Evolutionary conservation across 35 echinoderm and acorn worm genomes (phyloP), one percentile per base, ranked within the genome.

Genomic region (Lytechinus pictus): DNA sequence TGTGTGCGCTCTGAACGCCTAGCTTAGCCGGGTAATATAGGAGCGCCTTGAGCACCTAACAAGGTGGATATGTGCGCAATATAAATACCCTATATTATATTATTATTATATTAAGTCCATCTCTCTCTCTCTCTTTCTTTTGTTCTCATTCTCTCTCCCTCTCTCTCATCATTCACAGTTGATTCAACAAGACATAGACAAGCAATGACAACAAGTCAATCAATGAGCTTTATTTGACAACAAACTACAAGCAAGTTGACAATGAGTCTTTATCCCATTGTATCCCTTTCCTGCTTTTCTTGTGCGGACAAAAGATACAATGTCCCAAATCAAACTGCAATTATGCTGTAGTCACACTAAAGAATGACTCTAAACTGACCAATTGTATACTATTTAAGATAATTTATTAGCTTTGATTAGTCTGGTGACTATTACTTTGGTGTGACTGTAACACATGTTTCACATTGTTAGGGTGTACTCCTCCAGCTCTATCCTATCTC

Each of bases 121-220:
- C 88, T 6, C 29, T 44, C 29, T 90, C 88, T 90, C 88, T 27
- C 13, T 90, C 13, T 57, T 14, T 57, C 55, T 57, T 54, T 10
- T 27, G 6, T 27, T 21, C 9, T 8, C 10, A 0, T 9, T 21
- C 52, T 56, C 27, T 28, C 52, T 9, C 10, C 21, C 92, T 12
- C 52, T 19, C 14, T 27, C 52, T 10, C 54, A 54, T 10, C 55
- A 54, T 19, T 24, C 94, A 57, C 4, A 57, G 53, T 93, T 54
- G 91, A 57, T 21, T 24, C 21, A 57, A 93, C 54, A 79, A 14
- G 66, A 79, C n/a, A 24, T 16, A 79, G 66, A 79, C 66, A 79
- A 79, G 66, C 66, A 79, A 79, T 79, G 66, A 79, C 66, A 79
- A 79, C 66, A 79, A 79, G 66, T 79, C 66, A 79, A 16, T 79